Conservation (phyloP, 2,888 invertebrate species). For the Trichopria drosophilae region DNA sequence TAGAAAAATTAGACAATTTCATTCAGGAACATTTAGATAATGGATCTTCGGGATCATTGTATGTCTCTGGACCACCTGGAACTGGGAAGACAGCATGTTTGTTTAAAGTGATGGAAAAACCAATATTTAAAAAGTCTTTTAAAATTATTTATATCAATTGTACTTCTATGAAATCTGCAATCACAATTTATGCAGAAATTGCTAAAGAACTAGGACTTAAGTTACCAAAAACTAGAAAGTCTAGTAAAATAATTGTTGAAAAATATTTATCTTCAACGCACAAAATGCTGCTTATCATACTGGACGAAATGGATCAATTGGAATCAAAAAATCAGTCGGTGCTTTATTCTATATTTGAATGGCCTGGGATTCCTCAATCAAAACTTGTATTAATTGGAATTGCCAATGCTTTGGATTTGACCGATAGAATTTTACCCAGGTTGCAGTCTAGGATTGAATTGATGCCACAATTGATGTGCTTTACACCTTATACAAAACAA, state of each 20-base stretch:
- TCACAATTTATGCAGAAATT: constrained; percentile 78
- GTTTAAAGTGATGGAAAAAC: constrained; percentile 70
- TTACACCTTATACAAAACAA: constrained; percentile 87
- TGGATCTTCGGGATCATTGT: constrained; percentile 77
- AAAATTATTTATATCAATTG: constrained; percentile 81
- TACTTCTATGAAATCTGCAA: constrained; percentile 83
- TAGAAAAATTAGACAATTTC: constrained; percentile 70
- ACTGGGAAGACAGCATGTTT: constrained; percentile 95
- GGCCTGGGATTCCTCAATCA: constrained; percentile 75
- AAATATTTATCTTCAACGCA: constrained; percentile 67
- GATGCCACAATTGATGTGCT: constrained; percentile 80
- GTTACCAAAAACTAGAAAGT: constrained; percentile 67
- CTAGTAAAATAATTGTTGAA: constrained; percentile 69
- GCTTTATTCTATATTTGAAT: constrained; percentile 90
- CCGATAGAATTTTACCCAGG: constrained; percentile 85
- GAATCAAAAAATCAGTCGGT: constrained; percentile 82
- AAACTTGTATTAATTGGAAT: constrained; percentile 84
- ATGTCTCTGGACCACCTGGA: constrained; percentile 95
- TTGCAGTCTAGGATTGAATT: constrained; percentile 77
- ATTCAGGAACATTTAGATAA: constrained; percentile 68
- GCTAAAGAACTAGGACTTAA: constrained; percentile 71
- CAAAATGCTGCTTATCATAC: constrained; percentile 78
- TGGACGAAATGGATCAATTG: constrained; percentile 96
- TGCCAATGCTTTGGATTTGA: constrained; percentile 94
- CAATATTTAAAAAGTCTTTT: constrained; percentile 65